Evolutionary conservation across 2,113 vertebrate species (phyloP).

Genomic region (Pelvicachromis taeniatus): DNA sequence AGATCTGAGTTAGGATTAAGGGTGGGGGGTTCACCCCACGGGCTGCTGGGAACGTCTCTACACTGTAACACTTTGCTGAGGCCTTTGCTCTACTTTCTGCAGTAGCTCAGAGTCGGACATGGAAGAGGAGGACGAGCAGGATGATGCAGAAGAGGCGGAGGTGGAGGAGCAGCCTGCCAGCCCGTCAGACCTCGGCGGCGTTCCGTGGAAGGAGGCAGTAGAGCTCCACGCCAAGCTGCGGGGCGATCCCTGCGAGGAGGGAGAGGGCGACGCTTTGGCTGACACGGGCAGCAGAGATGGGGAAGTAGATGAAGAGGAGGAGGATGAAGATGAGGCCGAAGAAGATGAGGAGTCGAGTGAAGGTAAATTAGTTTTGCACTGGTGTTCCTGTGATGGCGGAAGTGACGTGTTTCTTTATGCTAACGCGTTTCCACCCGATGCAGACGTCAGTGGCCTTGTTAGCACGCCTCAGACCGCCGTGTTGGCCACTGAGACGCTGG

Average conservation of each 20-base stretch:
- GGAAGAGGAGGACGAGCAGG: slow-evolving; percentile 78
- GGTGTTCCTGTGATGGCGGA: no score
- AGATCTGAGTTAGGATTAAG: not conserved
- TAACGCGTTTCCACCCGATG: not conserved
- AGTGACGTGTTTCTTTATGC: fast-evolving
- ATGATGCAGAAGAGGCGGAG: slow-evolving; percentile 58
- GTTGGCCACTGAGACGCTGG: not conserved
- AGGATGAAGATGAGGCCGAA: slow-evolving; percentile 31
- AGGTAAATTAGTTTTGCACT: slow-evolving; percentile 66
- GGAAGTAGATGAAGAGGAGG: slow-evolving; percentile 56
- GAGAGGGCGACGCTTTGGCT: slow-evolving; percentile 48
- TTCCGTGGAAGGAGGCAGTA: slow-evolving; percentile 92
- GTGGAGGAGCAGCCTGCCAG: slow-evolving; percentile 65
- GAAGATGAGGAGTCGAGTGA: slow-evolving; percentile 81
- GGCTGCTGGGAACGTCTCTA: not conserved
- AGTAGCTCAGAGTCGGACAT: slow-evolving; percentile 98
- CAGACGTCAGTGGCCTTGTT: not conserved
- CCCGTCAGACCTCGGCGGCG: slow-evolving; percentile 86
- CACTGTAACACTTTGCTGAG: not conserved
- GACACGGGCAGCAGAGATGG: slow-evolving; percentile 45
- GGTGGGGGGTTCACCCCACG: not conserved
- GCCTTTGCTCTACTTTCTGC: not conserved
- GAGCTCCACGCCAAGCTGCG: slow-evolving; percentile 86
- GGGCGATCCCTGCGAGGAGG: slow-evolving; percentile 67
- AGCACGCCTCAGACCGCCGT: not conserved